These are phyloP conservation scores for Okapia johnstoni DNA, from an alignment of 2,113 vertebrate genomes.

Conservation along the genomic window DNA sequence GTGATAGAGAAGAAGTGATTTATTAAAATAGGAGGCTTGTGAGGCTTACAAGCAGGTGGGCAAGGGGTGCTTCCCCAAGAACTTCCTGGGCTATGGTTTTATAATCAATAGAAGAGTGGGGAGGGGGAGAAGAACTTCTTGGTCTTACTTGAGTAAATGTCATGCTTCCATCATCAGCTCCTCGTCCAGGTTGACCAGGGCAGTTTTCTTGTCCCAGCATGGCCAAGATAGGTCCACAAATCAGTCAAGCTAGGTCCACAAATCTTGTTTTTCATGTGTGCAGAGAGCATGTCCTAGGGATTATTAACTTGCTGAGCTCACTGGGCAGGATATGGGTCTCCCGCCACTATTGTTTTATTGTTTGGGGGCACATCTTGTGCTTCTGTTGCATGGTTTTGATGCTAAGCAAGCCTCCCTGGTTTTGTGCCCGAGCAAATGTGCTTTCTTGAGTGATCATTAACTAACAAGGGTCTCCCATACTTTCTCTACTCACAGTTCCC, in stretches of 20 bases:
- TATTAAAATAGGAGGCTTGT: neutral
- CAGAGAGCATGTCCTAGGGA: neutral
- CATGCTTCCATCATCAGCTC: neutral
- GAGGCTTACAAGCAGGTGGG: neutral
- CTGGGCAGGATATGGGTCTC: neutral
- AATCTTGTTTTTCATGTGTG: neutral
- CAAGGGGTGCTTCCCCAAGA: neutral
- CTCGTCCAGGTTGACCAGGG: neutral
- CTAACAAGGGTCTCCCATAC: neutral
- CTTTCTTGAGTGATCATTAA: neutral
- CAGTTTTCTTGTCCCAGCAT: neutral
- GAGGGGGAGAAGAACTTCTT: neutral
- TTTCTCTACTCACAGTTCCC: neutral
- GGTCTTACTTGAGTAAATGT: neutral
- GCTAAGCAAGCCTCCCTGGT: neutral
- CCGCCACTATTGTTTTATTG: neutral
- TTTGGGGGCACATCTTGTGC: neutral
- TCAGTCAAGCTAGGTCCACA: neutral
- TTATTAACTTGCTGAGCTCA: neutral
- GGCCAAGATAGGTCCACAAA: neutral
- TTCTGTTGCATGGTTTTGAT: neutral
- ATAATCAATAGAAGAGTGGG: neutral
- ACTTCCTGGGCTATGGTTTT: neutral
- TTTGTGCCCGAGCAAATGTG: neutral
- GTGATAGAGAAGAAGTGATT: neutral